Base-by-base conservation (phyloP, 2,113 vertebrate genomes). In the Onychostoma macrolepis region DNA sequence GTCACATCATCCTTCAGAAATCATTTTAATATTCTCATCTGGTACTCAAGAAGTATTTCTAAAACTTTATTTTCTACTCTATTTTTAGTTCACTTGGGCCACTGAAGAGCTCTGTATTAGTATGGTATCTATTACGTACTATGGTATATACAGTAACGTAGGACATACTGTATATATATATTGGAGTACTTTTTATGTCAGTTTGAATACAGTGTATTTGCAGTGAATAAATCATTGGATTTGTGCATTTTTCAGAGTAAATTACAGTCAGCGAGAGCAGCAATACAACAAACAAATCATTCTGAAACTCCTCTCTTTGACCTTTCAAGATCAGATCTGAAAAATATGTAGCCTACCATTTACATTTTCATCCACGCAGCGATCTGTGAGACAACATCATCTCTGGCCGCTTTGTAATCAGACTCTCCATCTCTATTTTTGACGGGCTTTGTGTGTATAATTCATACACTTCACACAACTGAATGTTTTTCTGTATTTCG, bases 241-340 rank as follows among this genome's bases (percentile, higher is more conserved):
- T 2, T 28, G 21, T 45, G 11, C 9, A 1, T 41, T 41, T 80
- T 36, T 77, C 10, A 80, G 24, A 80, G 33, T 45, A 28, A 43
- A 81, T 81, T 63, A 81, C 56, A 81, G 38, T 19, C 26, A 78
- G 33, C 1, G 2, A 65, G 33, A 65, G 58, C 38, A 81, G n/a
- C 79, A 17, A 38, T 19, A 41, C 4, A 63, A 38, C 6, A 65
- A 41, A 81, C 21, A 78, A 78, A 63, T 19, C 33, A 41, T 63
- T 45, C 63, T 41, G 36, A 81, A 65, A 28, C 24, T 65, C 63
- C 36, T 65, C 33, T 67, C 26, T 69, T 15, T 82, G 80, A 67
- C 58, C 79, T 81, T 81, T 41, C 79, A 63, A 65, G 56, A 63
- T 81, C 38, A 30, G 24, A 81, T 63, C 24, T 81, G 33, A 63